Evolutionary conservation across 2,888 invertebrate species (phyloP).

Genomic region (Luffia ferchaultella): DNA sequence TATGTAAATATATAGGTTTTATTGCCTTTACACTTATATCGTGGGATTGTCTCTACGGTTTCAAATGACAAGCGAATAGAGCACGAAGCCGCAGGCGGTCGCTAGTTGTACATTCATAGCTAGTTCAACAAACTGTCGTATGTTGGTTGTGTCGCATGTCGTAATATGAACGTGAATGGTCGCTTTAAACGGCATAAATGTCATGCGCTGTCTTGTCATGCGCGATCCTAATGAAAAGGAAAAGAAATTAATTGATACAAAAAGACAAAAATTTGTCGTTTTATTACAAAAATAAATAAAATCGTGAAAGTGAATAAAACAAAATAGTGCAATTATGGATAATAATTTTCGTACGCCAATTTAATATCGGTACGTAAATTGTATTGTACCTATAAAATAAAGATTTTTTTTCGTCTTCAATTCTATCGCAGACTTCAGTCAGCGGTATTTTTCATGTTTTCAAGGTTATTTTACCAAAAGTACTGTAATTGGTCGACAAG

Average conservation of each 20-base stretch:
- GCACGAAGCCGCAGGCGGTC: no score
- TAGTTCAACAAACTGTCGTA: no score
- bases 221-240: slow-evolving; percentile 15
- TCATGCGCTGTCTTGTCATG: slow-evolving; percentile 2
- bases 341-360: neutral
- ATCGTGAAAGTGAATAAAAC: neutral
- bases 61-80: no score
- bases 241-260: slow-evolving; percentile 6
- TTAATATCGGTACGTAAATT: slow-evolving; percentile 33
- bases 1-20: no score
- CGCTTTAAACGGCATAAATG: neutral
- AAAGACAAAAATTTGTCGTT: neutral
- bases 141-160: no score
- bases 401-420: slow-evolving; percentile 22
- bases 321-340: neutral
- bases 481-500: slow-evolving; percentile 31
- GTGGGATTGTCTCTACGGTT: no score
- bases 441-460: slow-evolving; percentile 28
- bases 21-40: no score
- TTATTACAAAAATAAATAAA: neutral
- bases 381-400: slow-evolving; percentile 17
- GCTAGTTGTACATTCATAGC: no score
- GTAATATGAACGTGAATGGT: neutral
- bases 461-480: slow-evolving; percentile 42
- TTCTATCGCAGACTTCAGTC: slow-evolving; percentile 25